Conservation (phyloP, 2,888 invertebrate species). For the Acrobasis consociella region DNA sequence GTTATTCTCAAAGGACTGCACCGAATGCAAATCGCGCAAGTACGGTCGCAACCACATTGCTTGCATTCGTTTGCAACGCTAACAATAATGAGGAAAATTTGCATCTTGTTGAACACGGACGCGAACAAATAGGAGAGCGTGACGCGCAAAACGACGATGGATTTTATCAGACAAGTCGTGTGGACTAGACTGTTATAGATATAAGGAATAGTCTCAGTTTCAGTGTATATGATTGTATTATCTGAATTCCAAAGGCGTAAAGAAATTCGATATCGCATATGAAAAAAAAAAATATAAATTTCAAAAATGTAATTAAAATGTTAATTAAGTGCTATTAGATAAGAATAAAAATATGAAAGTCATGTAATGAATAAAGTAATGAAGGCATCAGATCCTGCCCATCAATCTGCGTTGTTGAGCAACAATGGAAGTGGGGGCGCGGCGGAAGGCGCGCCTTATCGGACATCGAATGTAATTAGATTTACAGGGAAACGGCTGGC, state of each 20-base stretch:
- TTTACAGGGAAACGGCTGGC: neutral
- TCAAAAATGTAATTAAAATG: too few species aligned
- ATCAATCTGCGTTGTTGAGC: conserved; percentile 11
- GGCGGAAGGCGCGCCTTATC: conserved; percentile 14
- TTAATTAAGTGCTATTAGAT: too few species aligned
- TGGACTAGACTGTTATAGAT: neutral
- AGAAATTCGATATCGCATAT: too few species aligned
- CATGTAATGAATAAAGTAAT: conserved; percentile 4
- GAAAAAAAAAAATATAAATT: too few species aligned
- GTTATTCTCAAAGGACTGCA: neutral
- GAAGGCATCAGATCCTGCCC: conserved; percentile 15
- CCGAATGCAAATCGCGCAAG: conserved; percentile 17
- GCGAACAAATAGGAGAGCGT: neutral
- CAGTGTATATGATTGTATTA: neutral
- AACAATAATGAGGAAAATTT: conserved; percentile 2
- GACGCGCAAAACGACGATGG: neutral
- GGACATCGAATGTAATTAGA: conserved; percentile 14
- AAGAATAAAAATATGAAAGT: conserved; percentile 12
- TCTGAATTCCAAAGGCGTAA: too few species aligned
- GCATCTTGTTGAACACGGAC: conserved; percentile 2
- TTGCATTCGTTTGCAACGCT: conserved; percentile 3
- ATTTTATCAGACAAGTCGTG: neutral
- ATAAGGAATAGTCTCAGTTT: too few species aligned
- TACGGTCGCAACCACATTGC: conserved; percentile 9
- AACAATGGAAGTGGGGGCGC: conserved; percentile 2